Conservation (phyloP, 1,140 invertebrate genomes). For the Wiebesia pumilae region DNA sequence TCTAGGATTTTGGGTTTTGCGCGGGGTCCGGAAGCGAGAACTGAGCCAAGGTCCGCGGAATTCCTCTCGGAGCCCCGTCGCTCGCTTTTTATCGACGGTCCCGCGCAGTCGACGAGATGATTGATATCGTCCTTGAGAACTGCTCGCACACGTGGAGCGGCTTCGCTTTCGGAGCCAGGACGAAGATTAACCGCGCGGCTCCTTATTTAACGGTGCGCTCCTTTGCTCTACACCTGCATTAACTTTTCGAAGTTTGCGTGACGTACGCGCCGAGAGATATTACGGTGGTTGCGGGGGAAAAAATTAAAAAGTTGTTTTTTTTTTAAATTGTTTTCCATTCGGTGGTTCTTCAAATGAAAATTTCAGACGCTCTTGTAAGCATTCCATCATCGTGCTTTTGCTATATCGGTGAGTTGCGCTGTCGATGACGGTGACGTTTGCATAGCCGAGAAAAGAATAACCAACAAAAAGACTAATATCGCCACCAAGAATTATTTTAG, state of each 20-base stretch:
- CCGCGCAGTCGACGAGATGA: background rate
- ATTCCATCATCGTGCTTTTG: background rate
- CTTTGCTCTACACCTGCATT: background rate
- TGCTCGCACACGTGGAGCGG: background rate
- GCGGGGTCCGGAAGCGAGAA: background rate
- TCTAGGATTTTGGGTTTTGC: background rate
- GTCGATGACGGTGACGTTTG: background rate
- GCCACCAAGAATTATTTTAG: background rate
- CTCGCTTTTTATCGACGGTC: conserved; percentile 12
- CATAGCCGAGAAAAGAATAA: background rate
- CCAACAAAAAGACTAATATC: background rate
- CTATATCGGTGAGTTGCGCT: background rate
- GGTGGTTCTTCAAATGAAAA: background rate
- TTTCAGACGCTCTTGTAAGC: background rate
- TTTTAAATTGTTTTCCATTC: background rate
- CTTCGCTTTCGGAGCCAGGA: background rate
- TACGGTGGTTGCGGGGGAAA: too few relatives aligned
- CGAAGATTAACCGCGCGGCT: background rate
- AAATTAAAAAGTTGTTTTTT: background rate
- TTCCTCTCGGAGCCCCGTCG: background rate
- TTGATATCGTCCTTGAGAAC: conserved; percentile 9
- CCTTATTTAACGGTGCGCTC: background rate
- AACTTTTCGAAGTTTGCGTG: background rate
- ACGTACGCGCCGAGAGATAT: background rate
- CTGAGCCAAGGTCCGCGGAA: background rate